phyloP scores from a whole-genome alignment of 2,113 vertebrate species.

The Nibea coibor region DNA sequence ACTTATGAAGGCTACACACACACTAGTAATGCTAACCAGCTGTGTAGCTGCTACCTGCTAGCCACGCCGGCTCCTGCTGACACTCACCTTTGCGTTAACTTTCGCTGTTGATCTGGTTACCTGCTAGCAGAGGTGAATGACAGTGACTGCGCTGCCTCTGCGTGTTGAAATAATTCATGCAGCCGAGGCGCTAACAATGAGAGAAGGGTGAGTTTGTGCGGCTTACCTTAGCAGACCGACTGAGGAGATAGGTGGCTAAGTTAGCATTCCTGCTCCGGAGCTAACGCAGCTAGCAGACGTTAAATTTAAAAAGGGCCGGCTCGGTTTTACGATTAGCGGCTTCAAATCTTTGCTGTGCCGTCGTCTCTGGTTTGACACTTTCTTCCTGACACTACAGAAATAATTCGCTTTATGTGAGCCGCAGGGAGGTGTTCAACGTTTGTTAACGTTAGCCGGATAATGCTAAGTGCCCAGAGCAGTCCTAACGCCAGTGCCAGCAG shows the following conservation, averaged over 20 bases:
- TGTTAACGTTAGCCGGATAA: neutral
- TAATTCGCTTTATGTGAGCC: neutral
- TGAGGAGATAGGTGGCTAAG: slow-evolving; percentile 34
- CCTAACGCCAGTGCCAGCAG: neutral
- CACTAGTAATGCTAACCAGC: slow-evolving; percentile 57
- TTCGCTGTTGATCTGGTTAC: neutral
- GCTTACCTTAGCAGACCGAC: slow-evolving; percentile 7
- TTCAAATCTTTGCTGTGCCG: too few species aligned
- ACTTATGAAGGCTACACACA: neutral
- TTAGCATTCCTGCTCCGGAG: slow-evolving; percentile 19
- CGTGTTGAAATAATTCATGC: neutral
- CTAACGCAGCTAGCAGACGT: neutral
- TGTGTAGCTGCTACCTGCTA: slow-evolving; percentile 37
- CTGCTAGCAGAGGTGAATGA: slow-evolving; percentile 16
- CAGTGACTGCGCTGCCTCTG: neutral
- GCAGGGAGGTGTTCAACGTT: too few species aligned
- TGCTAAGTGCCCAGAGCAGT: slow-evolving; percentile 10
- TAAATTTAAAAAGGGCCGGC: neutral
- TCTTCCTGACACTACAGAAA: neutral
- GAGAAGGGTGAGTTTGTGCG: slow-evolving; percentile 73
- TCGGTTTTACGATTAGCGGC: neutral
- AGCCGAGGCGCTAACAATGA: slow-evolving; percentile 65
- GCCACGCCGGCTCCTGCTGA: slow-evolving; percentile 46
- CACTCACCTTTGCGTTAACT: slow-evolving; percentile 4
- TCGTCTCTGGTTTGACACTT: neutral